These are phyloP conservation scores for Tubulanus polymorphus DNA, from an alignment of 2,888 invertebrate species.

Conservation along the genomic window DNA sequence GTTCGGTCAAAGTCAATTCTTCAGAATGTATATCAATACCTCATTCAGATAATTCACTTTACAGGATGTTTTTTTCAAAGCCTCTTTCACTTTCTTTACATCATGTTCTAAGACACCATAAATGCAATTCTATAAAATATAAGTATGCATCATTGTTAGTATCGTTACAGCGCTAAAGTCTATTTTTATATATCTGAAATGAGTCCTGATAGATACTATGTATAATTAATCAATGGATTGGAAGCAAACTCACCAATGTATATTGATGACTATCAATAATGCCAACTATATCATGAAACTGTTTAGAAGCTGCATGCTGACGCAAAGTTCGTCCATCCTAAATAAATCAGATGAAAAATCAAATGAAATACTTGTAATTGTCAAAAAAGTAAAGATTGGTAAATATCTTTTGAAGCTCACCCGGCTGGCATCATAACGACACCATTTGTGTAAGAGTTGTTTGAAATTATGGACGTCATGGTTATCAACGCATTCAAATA, in stretches of 20 bases:
- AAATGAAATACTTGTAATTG: neutral
- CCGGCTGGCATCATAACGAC: constrained; percentile 28
- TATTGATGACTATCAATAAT: constrained; percentile 37
- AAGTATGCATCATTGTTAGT: neutral
- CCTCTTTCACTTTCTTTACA: constrained; percentile 30
- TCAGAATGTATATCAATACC: too few species aligned
- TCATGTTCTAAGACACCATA: constrained; percentile 38
- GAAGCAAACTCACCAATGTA: constrained; percentile 29
- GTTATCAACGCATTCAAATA: constrained; percentile 32
- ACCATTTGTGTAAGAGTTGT: constrained; percentile 37
- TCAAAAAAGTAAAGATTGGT: too few species aligned
- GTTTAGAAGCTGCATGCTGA: constrained; percentile 40
- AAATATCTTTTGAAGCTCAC: too few species aligned
- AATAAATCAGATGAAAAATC: constrained; percentile 3
- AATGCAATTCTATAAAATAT: constrained; percentile 30
- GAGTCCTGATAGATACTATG: too few species aligned
- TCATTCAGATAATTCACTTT: constrained; percentile 38
- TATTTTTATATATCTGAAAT: too few species aligned
- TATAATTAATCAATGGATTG: too few species aligned
- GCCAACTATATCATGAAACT: constrained; percentile 40
- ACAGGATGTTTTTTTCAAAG: constrained; percentile 32
- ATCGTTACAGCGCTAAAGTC: neutral
- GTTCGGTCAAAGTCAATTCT: too few species aligned
- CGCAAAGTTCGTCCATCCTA: constrained; percentile 39
- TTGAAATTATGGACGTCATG: constrained; percentile 33